phyloP scores from a whole-genome alignment of 2,113 vertebrate species.

The Ciconia boyciana region DNA sequence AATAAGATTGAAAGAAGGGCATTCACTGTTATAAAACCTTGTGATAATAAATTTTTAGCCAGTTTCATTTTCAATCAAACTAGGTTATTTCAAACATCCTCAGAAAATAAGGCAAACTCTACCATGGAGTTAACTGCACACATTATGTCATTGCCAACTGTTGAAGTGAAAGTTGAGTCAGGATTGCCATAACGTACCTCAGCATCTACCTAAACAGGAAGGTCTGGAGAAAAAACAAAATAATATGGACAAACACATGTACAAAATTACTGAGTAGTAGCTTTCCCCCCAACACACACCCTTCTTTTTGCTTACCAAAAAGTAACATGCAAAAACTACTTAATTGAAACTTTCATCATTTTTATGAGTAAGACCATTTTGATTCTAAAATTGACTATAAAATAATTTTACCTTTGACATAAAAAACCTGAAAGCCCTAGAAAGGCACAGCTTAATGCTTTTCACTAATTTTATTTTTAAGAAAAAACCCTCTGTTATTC shows the following conservation, averaged over 20 bases:
- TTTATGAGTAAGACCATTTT: neutral
- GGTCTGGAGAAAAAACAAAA: neutral
- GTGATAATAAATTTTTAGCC: neutral
- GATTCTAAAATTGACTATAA: neutral
- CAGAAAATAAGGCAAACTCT: neutral
- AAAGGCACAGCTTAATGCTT: neutral
- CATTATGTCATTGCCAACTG: rapidly evolving
- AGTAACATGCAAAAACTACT: neutral
- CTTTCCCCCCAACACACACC: rapidly evolving
- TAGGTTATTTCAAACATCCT: neutral
- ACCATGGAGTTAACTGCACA: neutral
- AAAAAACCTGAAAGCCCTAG: neutral
- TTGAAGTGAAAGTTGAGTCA: neutral
- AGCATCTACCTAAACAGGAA: neutral
- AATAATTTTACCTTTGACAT: neutral
- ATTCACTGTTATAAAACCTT: neutral
- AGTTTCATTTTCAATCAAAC: neutral
- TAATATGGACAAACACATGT: rapidly evolving
- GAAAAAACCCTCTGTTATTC: rapidly evolving
- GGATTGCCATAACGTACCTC: neutral
- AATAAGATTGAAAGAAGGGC: neutral
- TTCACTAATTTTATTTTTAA: neutral
- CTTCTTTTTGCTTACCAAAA: neutral
- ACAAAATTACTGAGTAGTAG: neutral
- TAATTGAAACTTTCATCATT: neutral